Percentiles rank a stretch among this genome's conserved stretches.
Evolutionary conservation across 1,140 invertebrate species (phyloP).

Genomic region (Drosophila sturtevanti): DNA sequence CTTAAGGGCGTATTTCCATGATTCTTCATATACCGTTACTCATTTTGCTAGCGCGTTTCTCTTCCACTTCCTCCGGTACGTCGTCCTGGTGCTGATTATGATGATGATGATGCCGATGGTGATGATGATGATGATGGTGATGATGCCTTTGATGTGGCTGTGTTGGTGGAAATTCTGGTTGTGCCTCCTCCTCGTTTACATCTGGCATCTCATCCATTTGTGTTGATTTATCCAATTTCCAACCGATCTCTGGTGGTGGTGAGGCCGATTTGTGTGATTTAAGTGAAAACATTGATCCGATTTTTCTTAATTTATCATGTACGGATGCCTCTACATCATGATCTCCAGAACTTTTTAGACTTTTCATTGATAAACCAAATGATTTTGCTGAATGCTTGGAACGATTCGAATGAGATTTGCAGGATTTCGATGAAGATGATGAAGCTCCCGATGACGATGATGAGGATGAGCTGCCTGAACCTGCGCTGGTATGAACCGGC

Average conservation of each 20-base stretch:
- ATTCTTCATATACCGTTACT: constrained; percentile 45
- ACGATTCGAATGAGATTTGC: constrained; percentile 47
- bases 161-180: neutral
- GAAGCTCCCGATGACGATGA: constrained; percentile 38
- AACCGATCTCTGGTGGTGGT: constrained; percentile 41
- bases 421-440: constrained; percentile 50
- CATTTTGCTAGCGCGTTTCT: constrained; percentile 47
- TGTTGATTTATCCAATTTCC: constrained; percentile 63
- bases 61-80: neutral
- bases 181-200: neutral
- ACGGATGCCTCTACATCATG: constrained; percentile 61
- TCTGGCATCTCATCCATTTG: constrained; percentile 46
- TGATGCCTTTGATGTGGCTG: constrained; percentile 43
- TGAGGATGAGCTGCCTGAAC: constrained; percentile 42
- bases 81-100: constrained; percentile 13
- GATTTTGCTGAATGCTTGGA: constrained; percentile 71
- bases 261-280: constrained; percentile 58
- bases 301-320: constrained; percentile 67
- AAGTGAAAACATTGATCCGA: constrained; percentile 75
- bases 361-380: constrained; percentile 63
- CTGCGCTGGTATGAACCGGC: constrained; percentile 66
- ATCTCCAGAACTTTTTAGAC: constrained; percentile 50
- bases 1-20: no score
- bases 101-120: constrained; percentile 8
- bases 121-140: constrained; percentile 59